A percentile compares a stretch with the other conserved stretches of the same genome.
These are phyloP conservation scores for Reticulitermes lucifugus DNA, from an alignment of 2,888 invertebrate genomes.

Conservation along the genomic window DNA sequence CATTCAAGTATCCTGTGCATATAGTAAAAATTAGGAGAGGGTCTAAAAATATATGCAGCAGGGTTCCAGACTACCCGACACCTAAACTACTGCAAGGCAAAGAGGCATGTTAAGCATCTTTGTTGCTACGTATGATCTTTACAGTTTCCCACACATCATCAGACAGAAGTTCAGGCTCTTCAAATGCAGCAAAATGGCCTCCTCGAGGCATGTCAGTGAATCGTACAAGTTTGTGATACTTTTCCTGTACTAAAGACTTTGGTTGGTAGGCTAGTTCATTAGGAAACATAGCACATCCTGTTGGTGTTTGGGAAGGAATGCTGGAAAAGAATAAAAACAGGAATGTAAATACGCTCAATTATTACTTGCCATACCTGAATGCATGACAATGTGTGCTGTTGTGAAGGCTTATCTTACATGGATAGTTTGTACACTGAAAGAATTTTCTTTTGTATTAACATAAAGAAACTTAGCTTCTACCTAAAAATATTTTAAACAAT, in stretches of 20 bases:
- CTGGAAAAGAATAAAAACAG: conserved; percentile 30
- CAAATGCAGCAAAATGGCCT: conserved; percentile 90
- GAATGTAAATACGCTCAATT: background rate
- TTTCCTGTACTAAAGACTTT: conserved; percentile 70
- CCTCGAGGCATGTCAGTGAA: conserved; percentile 75
- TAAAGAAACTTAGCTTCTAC: too few relatives aligned
- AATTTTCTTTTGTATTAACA: too few relatives aligned
- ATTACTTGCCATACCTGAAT: too few relatives aligned
- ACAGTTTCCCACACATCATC: conserved; percentile 71
- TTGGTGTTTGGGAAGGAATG: conserved; percentile 68
- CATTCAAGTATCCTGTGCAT: too few relatives aligned
- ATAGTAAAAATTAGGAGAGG: too few relatives aligned
- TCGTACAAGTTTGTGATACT: conserved; percentile 76
- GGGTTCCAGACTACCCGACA: too few relatives aligned
- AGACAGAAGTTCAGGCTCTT: conserved; percentile 78
- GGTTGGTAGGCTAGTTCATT: conserved; percentile 72
- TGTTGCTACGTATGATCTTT: conserved; percentile 34
- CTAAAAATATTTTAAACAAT: too few relatives aligned
- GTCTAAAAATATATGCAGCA: too few relatives aligned
- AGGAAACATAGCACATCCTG: conserved; percentile 80
- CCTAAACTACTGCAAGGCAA: too few relatives aligned
- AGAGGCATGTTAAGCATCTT: conserved; percentile 46
- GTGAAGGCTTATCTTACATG: too few relatives aligned
- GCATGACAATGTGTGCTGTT: too few relatives aligned
- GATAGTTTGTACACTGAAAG: too few relatives aligned